Evolutionary conservation across 2,797 vertebrate species (phyloP), one percentile per base, ranked within the genome.

Genomic region (Delichon dasypus): DNA sequence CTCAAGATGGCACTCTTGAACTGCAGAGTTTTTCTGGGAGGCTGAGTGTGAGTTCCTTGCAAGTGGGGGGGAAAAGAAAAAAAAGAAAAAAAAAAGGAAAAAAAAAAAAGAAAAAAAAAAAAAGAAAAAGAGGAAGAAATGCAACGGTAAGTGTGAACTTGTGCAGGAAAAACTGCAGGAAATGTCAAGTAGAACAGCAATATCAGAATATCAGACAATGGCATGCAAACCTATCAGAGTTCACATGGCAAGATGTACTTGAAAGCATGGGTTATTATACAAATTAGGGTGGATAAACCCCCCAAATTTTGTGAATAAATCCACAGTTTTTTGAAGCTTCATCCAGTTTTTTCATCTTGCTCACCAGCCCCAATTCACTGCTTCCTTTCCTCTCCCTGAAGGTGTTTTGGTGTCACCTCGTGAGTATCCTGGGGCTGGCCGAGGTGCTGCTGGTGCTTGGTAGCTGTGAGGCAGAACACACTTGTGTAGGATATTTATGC

Each of bases 1-100:
- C 98, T 98, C 97, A 97, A 98, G 98, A 96, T 98, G 98, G 98
- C 97, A 97, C 94, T 97, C 96, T 98, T 98, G 97, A 98, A 97
- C 96, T 94, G 96, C 95, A 85, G 76, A 97, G 95, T 55, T 96
- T 95, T 95, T 80, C 79, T 75, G 84, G 34, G 68, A 96, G 89
- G 34, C 55, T 30, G 77, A 61, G 76, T 19, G 70, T 76, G 70
- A 93, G 60, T 94, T 87, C 92, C 45, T 90, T 76, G 53, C 25
- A 62, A 85, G 38, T 11, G 51, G 64, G 4, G 10, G n/a, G n/a
- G n/a, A n/a, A n/a, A n/a, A 11, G 13, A 85, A 14, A n/a, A 48
- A 23, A 3, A 13, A 38, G 42, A 47, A 89, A 36, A 17, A 32
- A 85, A 14, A n/a, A n/a, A n/a, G n/a, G n/a, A n/a, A 45, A 47